Percentiles rank a stretch among this genome's conserved stretches.
Conservation (phyloP, 2,888 invertebrate species). For the Cyrtodaria siliqua region DNA sequence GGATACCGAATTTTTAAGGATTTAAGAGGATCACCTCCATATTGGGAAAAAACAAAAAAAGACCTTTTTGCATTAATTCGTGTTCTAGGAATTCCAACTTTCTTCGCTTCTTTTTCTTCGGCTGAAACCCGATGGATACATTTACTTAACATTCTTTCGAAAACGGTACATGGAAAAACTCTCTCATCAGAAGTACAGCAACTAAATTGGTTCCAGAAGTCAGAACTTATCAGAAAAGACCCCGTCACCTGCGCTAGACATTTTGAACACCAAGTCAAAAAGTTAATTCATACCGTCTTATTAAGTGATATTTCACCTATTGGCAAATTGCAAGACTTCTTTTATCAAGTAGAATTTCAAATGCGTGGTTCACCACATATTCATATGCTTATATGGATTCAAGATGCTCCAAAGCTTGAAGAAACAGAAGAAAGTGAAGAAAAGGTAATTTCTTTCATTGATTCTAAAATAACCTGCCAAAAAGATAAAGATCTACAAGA, state of each 20-base stretch:
- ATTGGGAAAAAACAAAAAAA: constrained; percentile 27
- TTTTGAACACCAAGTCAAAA: constrained; percentile 30
- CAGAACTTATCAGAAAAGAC: constrained; percentile 34
- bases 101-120: constrained; percentile 60
- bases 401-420: constrained; percentile 64
- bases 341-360: constrained; percentile 55
- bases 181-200: constrained; percentile 26
- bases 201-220: constrained; percentile 46
- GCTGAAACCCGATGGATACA: constrained; percentile 62
- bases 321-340: constrained; percentile 53
- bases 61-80: not conserved
- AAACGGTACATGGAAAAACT: too few species aligned
- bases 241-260: constrained; percentile 16
- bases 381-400: too few species aligned
- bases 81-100: constrained; percentile 47
- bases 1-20: constrained; percentile 49
- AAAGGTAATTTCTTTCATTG: constrained; percentile 31
- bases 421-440: constrained; percentile 2
- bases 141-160: too few species aligned
- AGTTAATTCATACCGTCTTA: constrained; percentile 31
- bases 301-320: constrained; percentile 26
- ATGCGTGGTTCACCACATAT: constrained; percentile 60
- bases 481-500: constrained; percentile 11
- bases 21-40: constrained; percentile 63
- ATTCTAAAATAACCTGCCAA: constrained; percentile 31